These are phyloP conservation scores for Trididemnum nubilum DNA, from an alignment of 23 tunicate species.

Conservation along the genomic window DNA sequence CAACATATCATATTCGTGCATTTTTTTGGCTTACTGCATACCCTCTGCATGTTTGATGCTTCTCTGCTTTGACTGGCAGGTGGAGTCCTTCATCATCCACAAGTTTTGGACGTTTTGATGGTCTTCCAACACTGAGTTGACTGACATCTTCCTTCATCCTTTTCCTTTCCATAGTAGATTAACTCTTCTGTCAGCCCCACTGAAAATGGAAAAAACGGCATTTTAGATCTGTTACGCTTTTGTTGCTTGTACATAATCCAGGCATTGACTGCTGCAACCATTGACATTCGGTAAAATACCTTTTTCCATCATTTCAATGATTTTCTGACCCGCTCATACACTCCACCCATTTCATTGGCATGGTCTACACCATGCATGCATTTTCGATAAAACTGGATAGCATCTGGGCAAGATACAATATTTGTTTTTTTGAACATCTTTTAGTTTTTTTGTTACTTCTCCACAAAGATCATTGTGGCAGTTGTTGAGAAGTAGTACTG, in stretches of 20 bases:
- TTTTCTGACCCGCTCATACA: conserved; percentile 22
- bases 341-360: conserved; percentile 26
- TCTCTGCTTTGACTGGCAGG: neutral
- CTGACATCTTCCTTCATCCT: neutral
- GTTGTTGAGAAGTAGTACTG: conserved; percentile 20
- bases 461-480: neutral
- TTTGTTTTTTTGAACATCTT: neutral
- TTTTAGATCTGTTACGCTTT: neutral
- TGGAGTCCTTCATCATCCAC: neutral
- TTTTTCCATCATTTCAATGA: conserved; percentile 31
- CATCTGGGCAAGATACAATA: conserved; percentile 4
- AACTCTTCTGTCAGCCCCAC: conserved; percentile 4
- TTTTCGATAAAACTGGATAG: conserved; percentile 8
- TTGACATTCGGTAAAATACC: neutral
- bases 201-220: neutral
- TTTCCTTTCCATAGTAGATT: too few relatives aligned
- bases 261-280: conserved; percentile 6
- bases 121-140: conserved; percentile 1
- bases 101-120: neutral
- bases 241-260: conserved; percentile 15
- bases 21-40: neutral
- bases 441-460: neutral
- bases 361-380: conserved; percentile 6
- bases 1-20: conserved; percentile 14
- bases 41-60: neutral